phyloP scores from a whole-genome alignment of 2,113 vertebrate species.

The Pogonocichla stellata region DNA sequence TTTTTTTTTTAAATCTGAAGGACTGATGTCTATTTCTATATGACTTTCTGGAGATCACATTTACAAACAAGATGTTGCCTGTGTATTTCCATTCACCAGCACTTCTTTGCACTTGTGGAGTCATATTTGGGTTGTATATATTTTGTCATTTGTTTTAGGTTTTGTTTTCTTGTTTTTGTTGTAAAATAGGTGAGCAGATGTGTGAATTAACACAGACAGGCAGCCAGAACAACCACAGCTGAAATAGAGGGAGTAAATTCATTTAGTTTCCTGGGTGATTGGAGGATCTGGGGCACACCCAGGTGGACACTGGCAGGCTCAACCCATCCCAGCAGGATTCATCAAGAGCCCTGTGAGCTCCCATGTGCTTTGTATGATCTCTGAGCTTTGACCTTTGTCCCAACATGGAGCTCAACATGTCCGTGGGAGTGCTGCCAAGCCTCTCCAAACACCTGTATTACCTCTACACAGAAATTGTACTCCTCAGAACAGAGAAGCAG shows the following conservation, averaged over 20 bases:
- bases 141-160: not conserved
- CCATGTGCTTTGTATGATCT: not conserved
- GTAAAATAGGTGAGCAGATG: not conserved
- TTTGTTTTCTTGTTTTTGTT: not conserved
- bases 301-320: too few relatives aligned
- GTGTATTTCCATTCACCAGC: not conserved
- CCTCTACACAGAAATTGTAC: not conserved
- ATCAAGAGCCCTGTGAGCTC: not conserved
- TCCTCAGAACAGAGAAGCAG: not conserved
- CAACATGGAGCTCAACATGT: fast-evolving
- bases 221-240: not conserved
- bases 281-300: not conserved
- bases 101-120: fast-evolving
- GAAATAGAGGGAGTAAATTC: not conserved
- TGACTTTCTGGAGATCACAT: not conserved
- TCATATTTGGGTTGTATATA: fast-evolving
- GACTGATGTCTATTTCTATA: not conserved
- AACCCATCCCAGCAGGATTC: not conserved
- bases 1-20: not conserved
- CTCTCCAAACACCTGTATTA: not conserved
- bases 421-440: not conserved
- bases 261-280: too few relatives aligned
- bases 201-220: not conserved
- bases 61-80: not conserved
- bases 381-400: not conserved